Evolutionary conservation across 2,113 vertebrate genomes (phyloP).

Genomic region (Physeter macrocephalus): DNA sequence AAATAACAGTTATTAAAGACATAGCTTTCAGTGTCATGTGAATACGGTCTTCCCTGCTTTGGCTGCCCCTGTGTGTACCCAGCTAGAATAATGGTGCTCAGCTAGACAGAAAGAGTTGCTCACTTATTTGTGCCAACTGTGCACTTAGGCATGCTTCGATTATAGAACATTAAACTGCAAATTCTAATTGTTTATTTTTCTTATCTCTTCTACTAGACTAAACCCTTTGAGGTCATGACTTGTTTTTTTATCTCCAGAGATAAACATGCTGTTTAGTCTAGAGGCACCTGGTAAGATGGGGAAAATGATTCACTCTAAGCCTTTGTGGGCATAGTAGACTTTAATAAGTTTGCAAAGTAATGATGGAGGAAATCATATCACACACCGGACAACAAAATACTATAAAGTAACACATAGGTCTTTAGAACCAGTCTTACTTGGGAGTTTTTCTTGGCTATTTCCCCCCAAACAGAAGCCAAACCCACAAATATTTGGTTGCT

Average conservation of each 20-base stretch:
- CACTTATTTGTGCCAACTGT: not conserved
- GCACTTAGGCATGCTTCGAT: not conserved
- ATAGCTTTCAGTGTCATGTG: not conserved
- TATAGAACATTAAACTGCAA: not conserved
- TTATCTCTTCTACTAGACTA: not conserved
- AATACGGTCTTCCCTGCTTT: not conserved
- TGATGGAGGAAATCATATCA: not conserved
- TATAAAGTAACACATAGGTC: not conserved
- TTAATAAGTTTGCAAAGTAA: not conserved
- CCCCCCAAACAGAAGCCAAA: not conserved
- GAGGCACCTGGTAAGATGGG: not conserved
- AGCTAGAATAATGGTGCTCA: not conserved
- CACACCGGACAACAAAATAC: not conserved
- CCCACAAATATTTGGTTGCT: not conserved
- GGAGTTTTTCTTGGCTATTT: not conserved
- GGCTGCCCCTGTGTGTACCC: accelerated
- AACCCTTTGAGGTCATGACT: not conserved
- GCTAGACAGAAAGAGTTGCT: not conserved
- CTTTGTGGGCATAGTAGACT: not conserved
- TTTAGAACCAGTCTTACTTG: not conserved
- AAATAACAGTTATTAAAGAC: not conserved
- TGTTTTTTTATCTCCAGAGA: not conserved
- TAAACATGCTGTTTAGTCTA: not conserved
- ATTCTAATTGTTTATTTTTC: not conserved
- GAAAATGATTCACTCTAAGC: not conserved